Evolutionary conservation across 2,797 vertebrate species (phyloP).

Genomic region (Craterocephalus amniculus): DNA sequence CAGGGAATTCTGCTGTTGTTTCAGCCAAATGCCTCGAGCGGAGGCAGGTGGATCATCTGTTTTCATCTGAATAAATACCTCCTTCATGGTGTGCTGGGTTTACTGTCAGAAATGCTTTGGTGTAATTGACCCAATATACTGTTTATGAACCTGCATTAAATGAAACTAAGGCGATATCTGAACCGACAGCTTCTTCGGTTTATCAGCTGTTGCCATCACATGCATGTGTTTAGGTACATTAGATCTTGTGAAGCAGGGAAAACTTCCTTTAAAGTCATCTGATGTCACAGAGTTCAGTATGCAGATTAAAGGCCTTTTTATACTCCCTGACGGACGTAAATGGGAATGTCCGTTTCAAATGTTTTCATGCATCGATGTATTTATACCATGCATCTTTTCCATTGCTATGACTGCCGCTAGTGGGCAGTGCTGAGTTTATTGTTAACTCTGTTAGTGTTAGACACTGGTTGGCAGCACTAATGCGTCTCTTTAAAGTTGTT

Average conservation of each 20-base stretch:
- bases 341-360: too few relatives aligned
- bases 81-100: slow-evolving; percentile 33
- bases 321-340: too few relatives aligned
- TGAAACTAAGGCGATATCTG: slow-evolving; percentile 31
- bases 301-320: too few relatives aligned
- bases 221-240: slow-evolving; percentile 10
- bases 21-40: slow-evolving; percentile 49
- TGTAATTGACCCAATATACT: slow-evolving; percentile 37
- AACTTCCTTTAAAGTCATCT: slow-evolving; percentile 23
- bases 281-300: slow-evolving; percentile 14
- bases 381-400: too few relatives aligned
- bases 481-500: too few relatives aligned
- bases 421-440: too few relatives aligned
- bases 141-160: slow-evolving; percentile 44
- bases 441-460: too few relatives aligned
- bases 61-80: slow-evolving; percentile 50
- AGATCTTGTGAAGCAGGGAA: slow-evolving; percentile 19
- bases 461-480: too few relatives aligned
- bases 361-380: too few relatives aligned
- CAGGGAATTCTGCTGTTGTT: slow-evolving; percentile 58
- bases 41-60: slow-evolving; percentile 43
- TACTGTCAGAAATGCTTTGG: slow-evolving; percentile 37
- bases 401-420: too few relatives aligned
- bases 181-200: slow-evolving; percentile 21
- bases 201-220: slow-evolving; percentile 18